phyloP scores from a whole-genome alignment of 53 echinoderm and acorn worm species.

The Paelopatides confundens region DNA sequence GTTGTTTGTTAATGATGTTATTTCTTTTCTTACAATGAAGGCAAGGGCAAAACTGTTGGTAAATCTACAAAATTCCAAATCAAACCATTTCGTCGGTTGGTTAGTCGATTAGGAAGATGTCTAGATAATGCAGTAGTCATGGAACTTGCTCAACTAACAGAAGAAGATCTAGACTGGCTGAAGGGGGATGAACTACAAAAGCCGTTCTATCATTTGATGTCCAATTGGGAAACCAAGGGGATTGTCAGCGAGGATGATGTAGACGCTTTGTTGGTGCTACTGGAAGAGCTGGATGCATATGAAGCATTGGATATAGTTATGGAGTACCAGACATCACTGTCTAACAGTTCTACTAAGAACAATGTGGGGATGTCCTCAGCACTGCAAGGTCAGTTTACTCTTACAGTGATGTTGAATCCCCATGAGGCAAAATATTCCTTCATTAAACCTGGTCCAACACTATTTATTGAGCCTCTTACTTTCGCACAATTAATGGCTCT shows the following conservation, averaged over 20 bases:
- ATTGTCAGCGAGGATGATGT: background rate
- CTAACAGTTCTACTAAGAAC: too few relatives aligned
- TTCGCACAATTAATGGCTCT: too few relatives aligned
- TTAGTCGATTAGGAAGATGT: background rate
- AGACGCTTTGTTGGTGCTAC: background rate
- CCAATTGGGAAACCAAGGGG: background rate
- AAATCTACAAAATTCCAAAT: background rate
- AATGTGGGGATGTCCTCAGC: too few relatives aligned
- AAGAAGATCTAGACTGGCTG: background rate
- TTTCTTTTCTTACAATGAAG: too few relatives aligned
- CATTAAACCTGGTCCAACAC: too few relatives aligned
- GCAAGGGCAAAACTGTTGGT: background rate
- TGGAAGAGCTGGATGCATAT: background rate
- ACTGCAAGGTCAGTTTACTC: too few relatives aligned
- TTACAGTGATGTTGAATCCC: too few relatives aligned
- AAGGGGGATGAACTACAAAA: background rate
- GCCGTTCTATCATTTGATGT: background rate
- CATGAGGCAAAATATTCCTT: too few relatives aligned
- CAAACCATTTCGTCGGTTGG: slow-evolving; percentile 16
- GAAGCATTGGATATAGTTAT: background rate
- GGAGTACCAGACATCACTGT: background rate
- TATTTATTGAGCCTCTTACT: too few relatives aligned
- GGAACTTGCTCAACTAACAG: slow-evolving; percentile 20
- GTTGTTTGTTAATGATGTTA: too few relatives aligned
- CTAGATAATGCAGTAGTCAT: background rate